Evolutionary conservation across 2,888 invertebrate species (phyloP).

Genomic region (Cryptus armator): DNA sequence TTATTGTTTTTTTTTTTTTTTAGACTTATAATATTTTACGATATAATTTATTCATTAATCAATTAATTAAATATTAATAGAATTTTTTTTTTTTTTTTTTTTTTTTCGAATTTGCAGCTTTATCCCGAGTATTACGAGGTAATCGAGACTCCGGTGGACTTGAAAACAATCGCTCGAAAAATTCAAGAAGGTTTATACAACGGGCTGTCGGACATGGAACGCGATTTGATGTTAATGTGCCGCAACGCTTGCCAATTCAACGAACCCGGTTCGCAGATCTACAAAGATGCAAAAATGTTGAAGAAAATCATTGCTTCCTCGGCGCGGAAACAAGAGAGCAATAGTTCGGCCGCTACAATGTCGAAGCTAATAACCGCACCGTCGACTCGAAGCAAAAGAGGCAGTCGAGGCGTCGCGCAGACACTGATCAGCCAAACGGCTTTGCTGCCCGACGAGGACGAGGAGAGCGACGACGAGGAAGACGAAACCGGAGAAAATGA

Average conservation of each 20-base stretch:
- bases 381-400: slow-evolving; percentile 83
- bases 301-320: slow-evolving; percentile 89
- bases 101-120: slow-evolving; percentile 85
- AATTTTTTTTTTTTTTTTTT: background rate
- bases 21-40: too few relatives aligned
- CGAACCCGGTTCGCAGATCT: slow-evolving; percentile 98
- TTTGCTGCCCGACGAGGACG: slow-evolving; percentile 88
- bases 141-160: slow-evolving; percentile 97
- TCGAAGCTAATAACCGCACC: slow-evolving; percentile 79
- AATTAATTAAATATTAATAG: background rate
- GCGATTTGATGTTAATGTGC: slow-evolving; percentile 95
- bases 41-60: background rate
- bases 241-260: slow-evolving; percentile 98
- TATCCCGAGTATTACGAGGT: slow-evolving; percentile 98
- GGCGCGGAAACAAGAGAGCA: slow-evolving; percentile 81
- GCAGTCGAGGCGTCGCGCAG: slow-evolving; percentile 83
- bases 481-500: slow-evolving; percentile 87
- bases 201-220: slow-evolving; percentile 93
- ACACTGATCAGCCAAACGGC: slow-evolving; percentile 88
- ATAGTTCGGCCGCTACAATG: slow-evolving; percentile 74
- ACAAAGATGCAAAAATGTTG: slow-evolving; percentile 96
- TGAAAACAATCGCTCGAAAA: slow-evolving; percentile 96
- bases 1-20: too few relatives aligned
- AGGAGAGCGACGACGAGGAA: slow-evolving; percentile 87
- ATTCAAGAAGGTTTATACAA: slow-evolving; percentile 94